Evolutionary conservation across 1,140 invertebrate genomes (phyloP), one percentile per base, ranked within the genome.

Genomic region (Sycophila sp.): DNA sequence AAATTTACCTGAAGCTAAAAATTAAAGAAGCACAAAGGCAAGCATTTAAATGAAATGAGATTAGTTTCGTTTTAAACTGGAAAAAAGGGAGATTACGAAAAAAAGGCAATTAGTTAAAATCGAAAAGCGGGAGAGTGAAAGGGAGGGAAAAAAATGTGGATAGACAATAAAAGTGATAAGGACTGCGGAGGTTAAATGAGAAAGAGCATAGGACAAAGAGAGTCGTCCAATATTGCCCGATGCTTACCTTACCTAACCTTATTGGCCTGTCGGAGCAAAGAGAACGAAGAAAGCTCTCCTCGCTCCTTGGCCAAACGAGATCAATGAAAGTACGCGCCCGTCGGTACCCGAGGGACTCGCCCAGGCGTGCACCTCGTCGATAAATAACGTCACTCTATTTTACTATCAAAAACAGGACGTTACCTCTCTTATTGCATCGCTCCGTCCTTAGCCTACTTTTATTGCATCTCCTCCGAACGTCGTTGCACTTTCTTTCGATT

Each of bases 211-310:
- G 2, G 38, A 28, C 11, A 0, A 22, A 42, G 7, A 69, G 76
- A 80, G 78, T 74, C 69, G 60, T 38, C 78, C 81, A 80, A 82
- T 84, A 83, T 82, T 77, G 76, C 76, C 66, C 73, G 75, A 82
- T 80, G 77, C 80, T 78, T 76, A 72, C 59, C 71, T 77, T 78
- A 77, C 77, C 79, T 80, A 83, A 82, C 80, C 80, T 83, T 85
- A 85, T 85, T 84, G 81, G 79, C 73, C 68, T 76, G 71, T 73
- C 77, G 76, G 76, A 81, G 77, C 77, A 81, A 81, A 81, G 80
- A 81, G 78, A 75, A 65, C 74, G 59, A 74, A 67, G 38, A 42
- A 45, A 55, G 58, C 36, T n/a, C 7, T 8, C 40, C 8, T n/a
- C 40, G 17, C 4, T 3, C 40, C n/a, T 45, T n/a, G 75, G 74